Base-by-base conservation (phyloP, 23 tunicate genomes). In the Aplidium turbinatum region DNA sequence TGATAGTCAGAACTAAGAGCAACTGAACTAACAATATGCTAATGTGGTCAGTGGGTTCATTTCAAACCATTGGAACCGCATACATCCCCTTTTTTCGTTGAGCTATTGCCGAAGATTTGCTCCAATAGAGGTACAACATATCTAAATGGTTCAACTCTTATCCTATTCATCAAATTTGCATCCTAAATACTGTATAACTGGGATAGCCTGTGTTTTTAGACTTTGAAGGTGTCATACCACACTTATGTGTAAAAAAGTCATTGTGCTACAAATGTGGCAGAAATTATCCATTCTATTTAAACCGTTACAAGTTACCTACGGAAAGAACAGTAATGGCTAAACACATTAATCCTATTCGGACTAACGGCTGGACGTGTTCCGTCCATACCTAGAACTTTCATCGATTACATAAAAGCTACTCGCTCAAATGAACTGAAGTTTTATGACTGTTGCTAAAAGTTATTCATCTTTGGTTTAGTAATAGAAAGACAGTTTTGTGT, bases 1-100 rank as follows among this genome's bases (percentile, higher is more conserved):
- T n/a, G n/a, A n/a, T n/a, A n/a, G n/a, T n/a, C n/a, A n/a, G n/a
- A n/a, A n/a, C n/a, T n/a, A n/a, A n/a, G n/a, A n/a, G n/a, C n/a
- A n/a, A n/a, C n/a, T n/a, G n/a, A 72, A 72, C 38, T 27, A 72
- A 38, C 77, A 50, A 38, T 72, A n/a, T 52, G 62, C 42, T 50
- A 27, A 28, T 38, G 39, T 51, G 77, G 28, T 72, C 60, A 0
- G 64, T 48, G 24, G 40, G 60, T 22, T 72, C 77, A 21, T 39
- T 51, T 64, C 77, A 72, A 50, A 72, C 62, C 77, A 72, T 72
- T 52, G 77, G 77, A 38, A 72, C 77, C n/a, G n/a, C 26, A 40
- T 72, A 18, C 42, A 31, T 38, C 51, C 51, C 63, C 65, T 72
- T 13, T 72, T 72, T 39, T 39, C 1, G 63, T 38, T 52, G 9